These are phyloP conservation scores for Ptilorrhoa leucosticta DNA, from an alignment of 2,113 vertebrate genomes.

Conservation along the genomic window DNA sequence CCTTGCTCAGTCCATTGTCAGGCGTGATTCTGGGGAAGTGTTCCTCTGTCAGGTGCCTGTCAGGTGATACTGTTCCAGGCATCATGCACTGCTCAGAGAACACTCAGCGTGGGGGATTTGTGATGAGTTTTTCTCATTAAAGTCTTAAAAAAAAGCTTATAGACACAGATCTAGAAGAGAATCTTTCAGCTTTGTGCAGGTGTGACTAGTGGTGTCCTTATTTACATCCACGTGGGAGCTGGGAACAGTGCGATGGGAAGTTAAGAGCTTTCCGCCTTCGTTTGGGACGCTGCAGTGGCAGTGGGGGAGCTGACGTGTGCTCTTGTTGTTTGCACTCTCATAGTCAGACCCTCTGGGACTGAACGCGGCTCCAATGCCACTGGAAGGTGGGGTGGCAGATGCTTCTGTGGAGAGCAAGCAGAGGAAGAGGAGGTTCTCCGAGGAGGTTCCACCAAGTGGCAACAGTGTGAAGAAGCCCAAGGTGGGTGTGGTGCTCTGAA, in stretches of 20 bases:
- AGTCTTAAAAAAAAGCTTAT: background rate
- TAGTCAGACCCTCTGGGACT: slow-evolving; percentile 96
- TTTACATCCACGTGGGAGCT: background rate
- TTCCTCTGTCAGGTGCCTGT: background rate
- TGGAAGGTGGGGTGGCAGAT: slow-evolving; percentile 78
- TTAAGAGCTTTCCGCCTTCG: background rate
- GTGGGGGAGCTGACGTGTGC: background rate
- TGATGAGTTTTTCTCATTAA: background rate
- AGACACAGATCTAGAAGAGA: background rate
- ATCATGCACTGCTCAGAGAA: background rate
- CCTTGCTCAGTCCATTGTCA: accelerated
- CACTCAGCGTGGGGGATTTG: background rate
- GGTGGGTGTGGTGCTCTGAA: slow-evolving; percentile 61
- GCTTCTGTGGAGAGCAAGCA: slow-evolving; percentile 80
- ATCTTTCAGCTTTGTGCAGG: background rate
- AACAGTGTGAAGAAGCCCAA: slow-evolving; percentile 86
- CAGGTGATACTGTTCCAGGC: background rate
- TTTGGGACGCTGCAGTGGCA: background rate
- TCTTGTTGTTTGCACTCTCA: background rate
- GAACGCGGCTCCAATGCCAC: slow-evolving; percentile 86
- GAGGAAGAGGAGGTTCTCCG: slow-evolving; percentile 86
- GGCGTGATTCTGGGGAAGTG: background rate
- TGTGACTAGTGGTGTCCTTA: background rate
- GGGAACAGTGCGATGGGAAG: background rate
- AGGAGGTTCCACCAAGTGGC: slow-evolving; percentile 79